Evolutionary conservation across 2,888 invertebrate genomes (phyloP).

Genomic region (Eupithecia inturbata): DNA sequence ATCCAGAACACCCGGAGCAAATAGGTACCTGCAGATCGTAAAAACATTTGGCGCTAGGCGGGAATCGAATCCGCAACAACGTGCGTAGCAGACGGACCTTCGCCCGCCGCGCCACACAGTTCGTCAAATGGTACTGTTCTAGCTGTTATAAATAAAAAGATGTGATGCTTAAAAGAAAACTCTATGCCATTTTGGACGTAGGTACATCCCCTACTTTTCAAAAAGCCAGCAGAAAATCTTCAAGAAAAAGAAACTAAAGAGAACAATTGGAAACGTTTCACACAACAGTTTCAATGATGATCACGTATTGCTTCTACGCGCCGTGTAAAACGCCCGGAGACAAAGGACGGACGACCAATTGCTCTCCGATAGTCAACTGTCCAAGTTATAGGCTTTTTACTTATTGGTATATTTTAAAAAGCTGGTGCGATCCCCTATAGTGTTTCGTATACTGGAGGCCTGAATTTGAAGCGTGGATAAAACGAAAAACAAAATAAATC

Average conservation of each 20-base stretch:
- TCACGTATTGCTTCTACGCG: slow-evolving; percentile 54
- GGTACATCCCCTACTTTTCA: background rate
- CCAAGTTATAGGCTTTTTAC: slow-evolving; percentile 32
- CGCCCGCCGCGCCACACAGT: no score
- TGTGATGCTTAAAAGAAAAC: background rate
- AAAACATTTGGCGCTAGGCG: no score
- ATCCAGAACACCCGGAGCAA: no score
- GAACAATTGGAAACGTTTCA: slow-evolving; percentile 24
- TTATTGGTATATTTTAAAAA: background rate
- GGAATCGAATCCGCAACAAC: no score
- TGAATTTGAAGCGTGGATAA: no score
- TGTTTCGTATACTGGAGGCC: no score
- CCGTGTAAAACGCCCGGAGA: slow-evolving; percentile 61
- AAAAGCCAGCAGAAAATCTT: background rate
- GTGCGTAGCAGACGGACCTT: no score
- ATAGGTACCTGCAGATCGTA: no score
- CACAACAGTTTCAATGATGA: slow-evolving; percentile 50
- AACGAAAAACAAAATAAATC: no score
- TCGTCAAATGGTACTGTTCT: no score
- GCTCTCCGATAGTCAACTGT: slow-evolving; percentile 50
- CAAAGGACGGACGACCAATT: slow-evolving; percentile 68
- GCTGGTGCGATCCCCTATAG: background rate
- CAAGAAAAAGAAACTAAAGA: slow-evolving; percentile 5
- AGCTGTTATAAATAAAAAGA: no score
- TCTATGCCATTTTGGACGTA: background rate